Percentiles rank a stretch among this genome's conserved stretches.
phyloP scores from a whole-genome alignment of 2,113 vertebrate species.

The Protobothrops mucrosquamatus region DNA sequence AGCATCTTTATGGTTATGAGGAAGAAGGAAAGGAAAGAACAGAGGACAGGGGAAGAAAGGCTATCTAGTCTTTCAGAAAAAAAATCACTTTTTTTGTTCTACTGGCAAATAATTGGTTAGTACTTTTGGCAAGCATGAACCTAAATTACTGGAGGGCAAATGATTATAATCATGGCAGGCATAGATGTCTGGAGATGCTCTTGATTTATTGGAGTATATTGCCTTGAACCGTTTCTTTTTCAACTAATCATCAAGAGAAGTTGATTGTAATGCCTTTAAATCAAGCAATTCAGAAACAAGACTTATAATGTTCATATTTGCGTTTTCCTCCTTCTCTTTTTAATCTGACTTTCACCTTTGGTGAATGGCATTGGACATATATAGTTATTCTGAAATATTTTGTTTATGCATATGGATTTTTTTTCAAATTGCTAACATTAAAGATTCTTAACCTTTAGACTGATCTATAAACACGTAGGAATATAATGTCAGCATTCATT shows the following conservation, averaged over 20 bases:
- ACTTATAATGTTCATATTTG: constrained; percentile 52
- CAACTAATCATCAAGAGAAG: constrained; percentile 21
- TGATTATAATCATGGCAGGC: not conserved
- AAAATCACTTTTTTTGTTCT: not conserved
- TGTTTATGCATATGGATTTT: constrained; percentile 61
- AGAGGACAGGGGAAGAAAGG: constrained; percentile 22
- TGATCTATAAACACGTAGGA: constrained; percentile 70
- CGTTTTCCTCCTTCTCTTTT: constrained; percentile 27
- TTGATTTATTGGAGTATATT: constrained; percentile 39
- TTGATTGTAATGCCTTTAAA: constrained; percentile 51
- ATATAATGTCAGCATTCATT: constrained; percentile 70
- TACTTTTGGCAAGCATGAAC: not conserved
- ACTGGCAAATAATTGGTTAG: not conserved
- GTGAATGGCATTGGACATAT: constrained; percentile 49
- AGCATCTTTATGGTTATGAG: not conserved
- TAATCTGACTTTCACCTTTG: constrained; percentile 60
- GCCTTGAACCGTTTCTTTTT: constrained; percentile 40
- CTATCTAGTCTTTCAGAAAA: not conserved
- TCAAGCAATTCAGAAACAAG: constrained; percentile 55
- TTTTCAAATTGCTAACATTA: constrained; percentile 58
- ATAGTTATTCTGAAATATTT: constrained; percentile 64
- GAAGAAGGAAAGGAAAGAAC: not conserved
- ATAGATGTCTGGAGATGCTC: constrained; percentile 1
- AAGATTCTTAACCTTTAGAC: constrained; percentile 66
- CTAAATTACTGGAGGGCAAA: constrained; percentile 19